Evolutionary conservation across 2,113 vertebrate genomes (phyloP).

Genomic region (Sylvietta virens): DNA sequence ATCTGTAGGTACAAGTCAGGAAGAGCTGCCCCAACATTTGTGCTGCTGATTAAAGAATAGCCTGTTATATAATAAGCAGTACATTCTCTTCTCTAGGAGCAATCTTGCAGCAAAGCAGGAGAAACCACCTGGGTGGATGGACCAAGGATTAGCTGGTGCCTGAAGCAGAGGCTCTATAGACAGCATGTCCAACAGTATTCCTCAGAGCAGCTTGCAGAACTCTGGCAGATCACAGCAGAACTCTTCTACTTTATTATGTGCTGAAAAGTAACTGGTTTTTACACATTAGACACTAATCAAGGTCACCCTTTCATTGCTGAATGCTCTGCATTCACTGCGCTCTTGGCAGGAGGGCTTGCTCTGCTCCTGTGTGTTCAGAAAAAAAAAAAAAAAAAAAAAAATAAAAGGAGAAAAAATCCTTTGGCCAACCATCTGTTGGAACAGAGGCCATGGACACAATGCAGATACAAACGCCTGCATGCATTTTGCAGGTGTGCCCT

Average conservation of each 20-base stretch:
- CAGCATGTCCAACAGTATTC: not conserved
- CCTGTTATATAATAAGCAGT: not conserved
- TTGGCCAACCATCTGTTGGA: constrained; percentile 50
- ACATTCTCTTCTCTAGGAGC: not conserved
- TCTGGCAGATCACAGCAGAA: not conserved
- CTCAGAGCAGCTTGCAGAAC: not conserved
- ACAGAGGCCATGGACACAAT: not conserved
- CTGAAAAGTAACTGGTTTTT: constrained; percentile 31
- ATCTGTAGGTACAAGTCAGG: not conserved
- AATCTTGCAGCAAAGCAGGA: not conserved
- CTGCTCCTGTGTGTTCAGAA: constrained; percentile 10
- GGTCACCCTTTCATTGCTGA: constrained; percentile 35
- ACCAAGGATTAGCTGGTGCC: not conserved
- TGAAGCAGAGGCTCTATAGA: not conserved
- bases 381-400: not conserved
- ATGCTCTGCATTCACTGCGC: not conserved
- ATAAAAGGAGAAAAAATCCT: constrained; percentile 36
- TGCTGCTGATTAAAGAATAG: not conserved
- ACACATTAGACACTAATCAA: constrained; percentile 36
- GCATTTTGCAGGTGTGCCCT: constrained; percentile 49
- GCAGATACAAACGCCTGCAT: not conserved
- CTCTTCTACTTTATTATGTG: not conserved
- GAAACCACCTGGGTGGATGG: not conserved
- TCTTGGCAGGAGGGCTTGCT: constrained; percentile 36
- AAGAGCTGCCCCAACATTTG: not conserved